Evolutionary conservation across 2,797 vertebrate species (phyloP), one percentile per base, ranked within the genome.

Genomic region (Gastrophryne carolinensis): DNA sequence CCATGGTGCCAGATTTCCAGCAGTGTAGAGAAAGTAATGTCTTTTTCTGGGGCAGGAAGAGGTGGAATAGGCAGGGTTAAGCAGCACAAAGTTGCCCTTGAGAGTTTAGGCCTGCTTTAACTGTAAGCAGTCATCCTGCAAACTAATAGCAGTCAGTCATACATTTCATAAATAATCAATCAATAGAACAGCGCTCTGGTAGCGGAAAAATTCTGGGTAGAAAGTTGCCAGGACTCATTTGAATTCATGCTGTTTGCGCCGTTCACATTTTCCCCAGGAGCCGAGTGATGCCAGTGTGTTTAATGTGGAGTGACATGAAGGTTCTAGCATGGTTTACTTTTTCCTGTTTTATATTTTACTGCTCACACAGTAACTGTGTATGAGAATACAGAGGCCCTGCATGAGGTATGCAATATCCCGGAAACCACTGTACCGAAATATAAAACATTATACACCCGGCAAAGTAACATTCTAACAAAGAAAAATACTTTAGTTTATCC

Each of bases 81-180:
- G n/a, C n/a, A n/a, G n/a, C n/a, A n/a, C n/a, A n/a, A n/a, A n/a
- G n/a, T n/a, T n/a, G n/a, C n/a, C n/a, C n/a, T n/a, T n/a, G n/a
- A n/a, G n/a, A n/a, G n/a, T n/a, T n/a, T n/a, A n/a, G n/a, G n/a
- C n/a, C n/a, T n/a, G n/a, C n/a, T n/a, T n/a, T n/a, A n/a, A 44
- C 15, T 11, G 0, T 27, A 15, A 26, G 44, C 24, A 49, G 62
- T 64, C 5, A 64, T 15, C 11, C 3, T 2, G 11, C 8, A 10
- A 47, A 17, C 62, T 34, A 66, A 66, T 66, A 66, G 50, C 34
- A 66, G 63, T 6, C 29, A 21, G 23, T 32, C 30, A 8, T 4
- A 34, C 63, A 21, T 29, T 52, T 66, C 63, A 66, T 66, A 29
- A 66, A 66, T 50, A 66, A 66, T 66, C 44, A 50, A 52, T 66